phyloP scores from a whole-genome alignment of 2,888 invertebrate genomes.

The Eledone cirrhosa region DNA sequence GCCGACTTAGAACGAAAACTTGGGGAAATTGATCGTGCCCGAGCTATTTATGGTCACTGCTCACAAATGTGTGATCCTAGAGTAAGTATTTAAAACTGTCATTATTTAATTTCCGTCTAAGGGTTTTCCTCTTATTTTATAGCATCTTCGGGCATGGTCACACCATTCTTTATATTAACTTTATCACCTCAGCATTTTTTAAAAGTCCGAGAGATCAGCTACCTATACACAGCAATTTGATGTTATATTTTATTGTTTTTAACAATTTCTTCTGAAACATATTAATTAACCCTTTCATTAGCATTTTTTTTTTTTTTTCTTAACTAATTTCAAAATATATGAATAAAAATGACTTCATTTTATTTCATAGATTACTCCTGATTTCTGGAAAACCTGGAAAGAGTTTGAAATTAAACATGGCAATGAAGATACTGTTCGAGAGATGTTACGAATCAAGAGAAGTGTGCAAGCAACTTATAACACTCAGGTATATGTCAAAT shows the following conservation, averaged over 20 bases:
- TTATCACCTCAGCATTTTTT: too few relatives aligned
- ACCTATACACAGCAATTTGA: too few relatives aligned
- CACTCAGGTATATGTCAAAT: constrained; percentile 82
- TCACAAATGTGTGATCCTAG: constrained; percentile 99
- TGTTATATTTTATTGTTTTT: too few relatives aligned
- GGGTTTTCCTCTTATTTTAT: too few relatives aligned
- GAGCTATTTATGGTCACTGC: constrained; percentile 97
- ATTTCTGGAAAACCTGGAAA: constrained; percentile 99
- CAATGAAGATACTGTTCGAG: constrained; percentile 98
- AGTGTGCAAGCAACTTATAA: constrained; percentile 98
- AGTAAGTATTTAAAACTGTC: constrained; percentile 69
- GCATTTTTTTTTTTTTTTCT: too few relatives aligned
- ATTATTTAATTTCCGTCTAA: too few relatives aligned
- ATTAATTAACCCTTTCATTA: too few relatives aligned
- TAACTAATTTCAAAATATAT: too few relatives aligned
- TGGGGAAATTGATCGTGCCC: constrained; percentile 96
- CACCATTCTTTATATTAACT: too few relatives aligned
- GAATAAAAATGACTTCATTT: neutral
- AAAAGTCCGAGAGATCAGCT: too few relatives aligned
- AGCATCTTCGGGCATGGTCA: too few relatives aligned
- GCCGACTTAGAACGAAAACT: constrained; percentile 98
- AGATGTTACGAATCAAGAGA: constrained; percentile 97
- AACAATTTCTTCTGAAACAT: too few relatives aligned
- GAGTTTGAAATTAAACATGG: constrained; percentile 99
- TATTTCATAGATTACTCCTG: constrained; percentile 64